These are phyloP conservation scores for Latrodectus hesperus DNA, from an alignment of 2,888 invertebrate species.

Conservation along the genomic window DNA sequence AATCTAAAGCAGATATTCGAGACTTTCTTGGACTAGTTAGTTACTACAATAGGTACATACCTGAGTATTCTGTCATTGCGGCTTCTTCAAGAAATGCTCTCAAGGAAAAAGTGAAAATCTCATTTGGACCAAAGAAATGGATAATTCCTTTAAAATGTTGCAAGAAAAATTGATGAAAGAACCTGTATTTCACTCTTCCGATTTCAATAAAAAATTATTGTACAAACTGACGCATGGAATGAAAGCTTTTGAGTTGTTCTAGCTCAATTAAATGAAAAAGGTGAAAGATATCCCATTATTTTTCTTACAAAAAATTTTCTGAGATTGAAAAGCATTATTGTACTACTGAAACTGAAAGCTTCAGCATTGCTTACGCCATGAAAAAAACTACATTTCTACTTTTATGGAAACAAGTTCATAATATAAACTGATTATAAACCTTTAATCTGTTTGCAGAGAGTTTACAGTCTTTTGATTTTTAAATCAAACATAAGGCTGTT, in stretches of 20 bases:
- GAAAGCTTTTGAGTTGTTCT: background rate
- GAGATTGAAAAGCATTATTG: background rate
- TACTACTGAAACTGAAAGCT: conserved; percentile 3
- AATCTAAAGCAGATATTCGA: conserved; percentile 12
- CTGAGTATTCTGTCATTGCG: background rate
- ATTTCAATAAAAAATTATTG: background rate
- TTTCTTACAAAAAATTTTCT: conserved; percentile 14
- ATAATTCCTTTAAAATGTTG: background rate
- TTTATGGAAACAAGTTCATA: background rate
- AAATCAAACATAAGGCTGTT: no score
- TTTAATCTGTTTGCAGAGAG: background rate
- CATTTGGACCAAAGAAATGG: background rate
- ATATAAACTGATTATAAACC: conserved; percentile 9
- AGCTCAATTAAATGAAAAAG: background rate
- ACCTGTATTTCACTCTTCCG: background rate
- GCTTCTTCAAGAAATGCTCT: conserved; percentile 3
- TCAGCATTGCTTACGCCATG: background rate
- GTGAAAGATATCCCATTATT: background rate
- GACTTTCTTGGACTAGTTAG: conserved; percentile 18
- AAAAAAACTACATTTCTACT: conserved; percentile 9
- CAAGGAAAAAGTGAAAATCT: background rate
- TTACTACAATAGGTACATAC: background rate
- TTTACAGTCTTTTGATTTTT: no score
- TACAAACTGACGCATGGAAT: conserved; percentile 11
- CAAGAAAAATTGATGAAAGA: background rate